Evolutionary conservation across 2,888 invertebrate species (phyloP).

Genomic region (Brachypalpus laphriformis): DNA sequence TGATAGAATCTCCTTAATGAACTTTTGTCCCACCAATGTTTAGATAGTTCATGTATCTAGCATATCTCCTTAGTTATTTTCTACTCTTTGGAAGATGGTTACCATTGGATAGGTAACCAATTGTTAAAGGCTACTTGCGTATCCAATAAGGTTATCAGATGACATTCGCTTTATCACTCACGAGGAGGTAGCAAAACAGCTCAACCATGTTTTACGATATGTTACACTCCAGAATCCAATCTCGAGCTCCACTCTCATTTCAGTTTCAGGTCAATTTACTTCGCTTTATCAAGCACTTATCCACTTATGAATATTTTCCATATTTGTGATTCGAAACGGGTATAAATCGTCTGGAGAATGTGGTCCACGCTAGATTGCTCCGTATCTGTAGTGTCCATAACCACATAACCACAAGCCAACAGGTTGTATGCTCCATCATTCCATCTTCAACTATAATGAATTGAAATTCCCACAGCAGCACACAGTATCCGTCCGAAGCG

Average conservation of each 20-base stretch:
- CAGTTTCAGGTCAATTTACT: background rate
- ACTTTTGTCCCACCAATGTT: too few relatives aligned
- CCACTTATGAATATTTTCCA: slow-evolving; percentile 12
- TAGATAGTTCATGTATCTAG: too few relatives aligned
- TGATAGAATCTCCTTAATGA: too few relatives aligned
- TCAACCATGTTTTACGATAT: background rate
- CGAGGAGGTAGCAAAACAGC: too few relatives aligned
- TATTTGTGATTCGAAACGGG: background rate
- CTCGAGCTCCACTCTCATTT: background rate
- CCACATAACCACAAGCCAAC: slow-evolving; percentile 19
- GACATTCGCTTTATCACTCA: too few relatives aligned
- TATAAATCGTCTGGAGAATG: slow-evolving; percentile 18
- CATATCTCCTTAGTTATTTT: too few relatives aligned
- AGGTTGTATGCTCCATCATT: slow-evolving; percentile 31
- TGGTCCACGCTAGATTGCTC: slow-evolving; percentile 27
- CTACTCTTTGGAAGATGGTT: too few relatives aligned
- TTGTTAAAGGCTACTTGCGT: too few relatives aligned
- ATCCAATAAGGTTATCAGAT: too few relatives aligned
- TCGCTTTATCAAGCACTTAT: background rate
- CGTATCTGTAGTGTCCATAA: slow-evolving; percentile 10
- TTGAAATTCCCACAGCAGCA: slow-evolving; percentile 25
- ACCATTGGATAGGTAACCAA: too few relatives aligned
- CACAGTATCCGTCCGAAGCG: background rate
- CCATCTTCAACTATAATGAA: slow-evolving; percentile 17
- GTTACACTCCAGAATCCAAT: background rate